Conservation (phyloP, 2,797 vertebrate genomes). For the Falco rusticolus region DNA sequence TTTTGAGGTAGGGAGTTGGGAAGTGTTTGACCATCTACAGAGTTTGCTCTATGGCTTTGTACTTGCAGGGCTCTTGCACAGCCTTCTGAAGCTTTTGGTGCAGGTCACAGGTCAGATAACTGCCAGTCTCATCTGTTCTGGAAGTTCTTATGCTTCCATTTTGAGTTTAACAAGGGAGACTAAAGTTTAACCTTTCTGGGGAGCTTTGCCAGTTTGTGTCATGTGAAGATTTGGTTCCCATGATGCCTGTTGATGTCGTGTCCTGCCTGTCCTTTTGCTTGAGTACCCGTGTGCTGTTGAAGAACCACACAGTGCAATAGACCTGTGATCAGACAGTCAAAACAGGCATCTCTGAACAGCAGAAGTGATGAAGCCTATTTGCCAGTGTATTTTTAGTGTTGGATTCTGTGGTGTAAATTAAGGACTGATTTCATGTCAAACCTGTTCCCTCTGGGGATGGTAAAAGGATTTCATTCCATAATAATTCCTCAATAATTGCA, state of each 20-base stretch:
- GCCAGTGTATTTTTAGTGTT: neutral
- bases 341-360: neutral
- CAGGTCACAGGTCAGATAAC: neutral
- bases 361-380: neutral
- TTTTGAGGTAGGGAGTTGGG: neutral
- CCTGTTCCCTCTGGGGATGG: neutral
- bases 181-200: neutral
- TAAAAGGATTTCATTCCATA: neutral
- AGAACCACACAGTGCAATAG: neutral
- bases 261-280: neutral
- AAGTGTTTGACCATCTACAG: neutral
- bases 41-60: neutral
- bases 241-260: neutral
- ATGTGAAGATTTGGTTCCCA: neutral
- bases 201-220: neutral
- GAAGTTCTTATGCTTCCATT: neutral
- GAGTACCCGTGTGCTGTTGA: neutral
- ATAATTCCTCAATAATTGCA: neutral
- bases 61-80: neutral
- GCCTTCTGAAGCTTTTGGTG: neutral
- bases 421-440: neutral
- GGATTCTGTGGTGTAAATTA: neutral
- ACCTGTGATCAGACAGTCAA: neutral
- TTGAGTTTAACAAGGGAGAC: neutral
- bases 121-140: neutral